Conservation (phyloP, 2,888 invertebrate genomes). For the Sinelater perroti region DNA sequence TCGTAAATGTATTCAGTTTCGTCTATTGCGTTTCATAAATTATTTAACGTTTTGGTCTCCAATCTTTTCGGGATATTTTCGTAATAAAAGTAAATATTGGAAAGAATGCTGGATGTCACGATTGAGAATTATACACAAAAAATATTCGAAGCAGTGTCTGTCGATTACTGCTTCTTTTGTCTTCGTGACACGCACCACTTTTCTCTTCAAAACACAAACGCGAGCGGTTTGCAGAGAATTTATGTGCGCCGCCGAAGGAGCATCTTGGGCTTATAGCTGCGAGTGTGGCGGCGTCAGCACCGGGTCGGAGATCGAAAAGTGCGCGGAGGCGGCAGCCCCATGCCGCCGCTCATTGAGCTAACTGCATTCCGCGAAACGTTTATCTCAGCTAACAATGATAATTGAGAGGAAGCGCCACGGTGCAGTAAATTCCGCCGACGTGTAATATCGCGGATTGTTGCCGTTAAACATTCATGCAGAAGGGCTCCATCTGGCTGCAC, state of each 20-base stretch:
- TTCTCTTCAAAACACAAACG: background rate
- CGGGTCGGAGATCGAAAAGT: constrained; percentile 16
- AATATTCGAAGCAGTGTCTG: too few relatives aligned
- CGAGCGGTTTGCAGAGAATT: background rate
- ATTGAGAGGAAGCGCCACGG: constrained; percentile 21
- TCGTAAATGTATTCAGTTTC: too few relatives aligned
- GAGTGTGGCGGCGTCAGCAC: constrained; percentile 9
- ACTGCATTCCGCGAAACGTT: constrained; percentile 26
- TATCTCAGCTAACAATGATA: constrained; percentile 26
- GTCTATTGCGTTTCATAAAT: too few relatives aligned
- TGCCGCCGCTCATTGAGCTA: constrained; percentile 19
- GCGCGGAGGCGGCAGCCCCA: constrained; percentile 1
- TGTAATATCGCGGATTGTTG: constrained; percentile 11
- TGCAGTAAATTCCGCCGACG: constrained; percentile 20
- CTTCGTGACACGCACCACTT: background rate
- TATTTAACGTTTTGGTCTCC: too few relatives aligned
- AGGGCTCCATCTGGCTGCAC: constrained; percentile 16
- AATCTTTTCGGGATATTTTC: too few relatives aligned
- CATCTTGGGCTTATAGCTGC: background rate
- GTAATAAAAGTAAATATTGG: too few relatives aligned
- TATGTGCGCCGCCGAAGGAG: background rate
- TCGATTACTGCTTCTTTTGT: too few relatives aligned
- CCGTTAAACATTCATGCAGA: constrained; percentile 12
- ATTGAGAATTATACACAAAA: too few relatives aligned
- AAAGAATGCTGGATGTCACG: too few relatives aligned